phyloP scores from a whole-genome alignment of 2,888 invertebrate species.

The Chelonus formosanus region DNA sequence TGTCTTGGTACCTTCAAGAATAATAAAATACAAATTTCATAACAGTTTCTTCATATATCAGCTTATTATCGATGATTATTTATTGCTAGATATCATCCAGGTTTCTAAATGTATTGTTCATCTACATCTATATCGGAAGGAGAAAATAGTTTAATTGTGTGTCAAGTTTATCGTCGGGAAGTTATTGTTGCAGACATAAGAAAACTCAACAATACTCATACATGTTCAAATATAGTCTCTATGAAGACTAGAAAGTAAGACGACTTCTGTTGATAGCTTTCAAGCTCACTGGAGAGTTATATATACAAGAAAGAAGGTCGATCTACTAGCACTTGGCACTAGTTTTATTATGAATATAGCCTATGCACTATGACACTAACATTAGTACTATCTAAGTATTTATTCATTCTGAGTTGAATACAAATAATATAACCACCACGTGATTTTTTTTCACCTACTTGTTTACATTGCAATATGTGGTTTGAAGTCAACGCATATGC shows the following conservation, averaged over 20 bases:
- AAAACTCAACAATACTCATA: slow-evolving; percentile 5
- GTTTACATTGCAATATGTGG: slow-evolving; percentile 5
- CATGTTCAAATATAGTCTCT: background rate
- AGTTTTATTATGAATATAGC: too few species aligned
- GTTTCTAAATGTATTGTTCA: too few species aligned
- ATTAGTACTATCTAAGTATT: background rate
- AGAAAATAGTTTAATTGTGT: background rate
- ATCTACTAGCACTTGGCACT: background rate
- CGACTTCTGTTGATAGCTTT: slow-evolving; percentile 16
- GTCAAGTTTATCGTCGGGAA: background rate
- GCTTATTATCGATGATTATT: too few species aligned
- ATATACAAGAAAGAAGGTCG: background rate
- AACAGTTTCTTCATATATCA: too few species aligned
- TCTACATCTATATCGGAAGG: too few species aligned
- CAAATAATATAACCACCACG: background rate
- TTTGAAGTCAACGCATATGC: slow-evolving; percentile 14
- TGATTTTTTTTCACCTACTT: slow-evolving; percentile 1
- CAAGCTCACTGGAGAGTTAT: slow-evolving; percentile 12
- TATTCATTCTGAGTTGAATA: background rate
- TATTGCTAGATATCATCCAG: too few species aligned
- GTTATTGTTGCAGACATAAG: background rate
- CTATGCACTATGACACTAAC: too few species aligned
- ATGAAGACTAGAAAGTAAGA: background rate
- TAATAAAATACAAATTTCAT: too few species aligned
- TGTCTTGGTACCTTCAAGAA: too few species aligned